A percentile compares a stretch with the other conserved stretches of the same genome.
phyloP scores from a whole-genome alignment of 2,113 vertebrate species.

The Lanius ludovicianus region DNA sequence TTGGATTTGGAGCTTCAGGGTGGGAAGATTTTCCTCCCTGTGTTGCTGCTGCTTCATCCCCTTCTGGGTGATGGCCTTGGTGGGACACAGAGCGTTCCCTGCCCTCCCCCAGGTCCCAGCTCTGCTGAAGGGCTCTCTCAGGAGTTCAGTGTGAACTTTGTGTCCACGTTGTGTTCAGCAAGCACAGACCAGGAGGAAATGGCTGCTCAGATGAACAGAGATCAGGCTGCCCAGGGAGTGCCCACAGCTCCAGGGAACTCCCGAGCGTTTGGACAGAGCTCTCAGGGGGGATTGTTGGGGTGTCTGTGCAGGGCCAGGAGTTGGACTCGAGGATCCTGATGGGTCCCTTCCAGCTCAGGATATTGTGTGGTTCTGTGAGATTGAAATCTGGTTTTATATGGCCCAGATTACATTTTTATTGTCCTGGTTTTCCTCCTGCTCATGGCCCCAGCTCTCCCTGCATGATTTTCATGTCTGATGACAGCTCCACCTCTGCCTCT shows the following conservation, averaged over 20 bases:
- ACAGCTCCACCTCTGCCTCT: not conserved
- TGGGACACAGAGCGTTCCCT: not conserved
- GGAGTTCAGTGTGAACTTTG: not conserved
- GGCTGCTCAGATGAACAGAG: not conserved
- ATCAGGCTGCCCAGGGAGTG: not conserved
- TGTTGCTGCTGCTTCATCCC: not conserved
- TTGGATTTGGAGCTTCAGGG: not conserved
- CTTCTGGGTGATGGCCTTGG: not conserved
- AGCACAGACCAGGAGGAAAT: rapidly evolving
- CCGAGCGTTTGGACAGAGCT: rapidly evolving
- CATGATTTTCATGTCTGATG: not conserved
- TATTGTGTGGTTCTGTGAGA: not conserved
- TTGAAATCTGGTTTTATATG: not conserved
- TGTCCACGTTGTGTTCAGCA: rapidly evolving
- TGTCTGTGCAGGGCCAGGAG: not conserved
- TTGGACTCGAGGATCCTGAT: not conserved
- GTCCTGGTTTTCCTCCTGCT: not conserved
- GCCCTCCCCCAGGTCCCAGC: not conserved
- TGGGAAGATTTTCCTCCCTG: not conserved
- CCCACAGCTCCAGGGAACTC: not conserved
- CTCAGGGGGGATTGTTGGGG: not conserved
- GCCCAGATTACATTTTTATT: rapidly evolving
- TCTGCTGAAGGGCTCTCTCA: rapidly evolving
- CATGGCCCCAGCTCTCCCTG: not conserved
- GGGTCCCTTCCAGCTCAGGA: not conserved